phyloP scores from a whole-genome alignment of 64 coral and sea anemone species.

The Porites lutea region DNA sequence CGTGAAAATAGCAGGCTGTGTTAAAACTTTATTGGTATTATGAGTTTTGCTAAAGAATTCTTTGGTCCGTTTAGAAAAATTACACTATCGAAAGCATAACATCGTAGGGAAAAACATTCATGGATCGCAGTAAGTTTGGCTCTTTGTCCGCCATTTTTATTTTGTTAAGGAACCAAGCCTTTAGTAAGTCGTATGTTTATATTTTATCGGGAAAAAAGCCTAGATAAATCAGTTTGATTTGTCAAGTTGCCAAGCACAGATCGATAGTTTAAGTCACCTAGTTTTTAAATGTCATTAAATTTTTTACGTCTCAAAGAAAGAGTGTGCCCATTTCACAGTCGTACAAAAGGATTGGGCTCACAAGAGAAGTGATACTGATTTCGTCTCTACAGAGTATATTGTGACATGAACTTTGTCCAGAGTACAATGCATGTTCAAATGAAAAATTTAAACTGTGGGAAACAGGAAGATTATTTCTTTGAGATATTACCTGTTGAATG shows the following conservation, averaged over 20 bases:
- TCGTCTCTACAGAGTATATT: no score
- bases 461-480: no score
- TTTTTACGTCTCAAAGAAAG: no score
- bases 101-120: not conserved
- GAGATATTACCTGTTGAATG: no score
- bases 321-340: no score
- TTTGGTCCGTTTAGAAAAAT: not conserved
- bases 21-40: not conserved
- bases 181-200: not conserved
- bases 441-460: no score
- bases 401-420: no score
- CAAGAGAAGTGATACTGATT: no score
- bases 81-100: not conserved
- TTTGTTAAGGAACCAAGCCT: not conserved
- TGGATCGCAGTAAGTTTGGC: not conserved
- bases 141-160: conserved; percentile 11
- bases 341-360: no score
- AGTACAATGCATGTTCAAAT: no score
- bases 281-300: no score
- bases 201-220: not conserved
- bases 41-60: not conserved
- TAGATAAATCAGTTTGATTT: not conserved
- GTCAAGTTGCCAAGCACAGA: not conserved
- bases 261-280: not conserved
- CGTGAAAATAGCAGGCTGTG: not conserved